Base-by-base conservation (phyloP, 2,113 vertebrate genomes). In the Micromys minutus region DNA sequence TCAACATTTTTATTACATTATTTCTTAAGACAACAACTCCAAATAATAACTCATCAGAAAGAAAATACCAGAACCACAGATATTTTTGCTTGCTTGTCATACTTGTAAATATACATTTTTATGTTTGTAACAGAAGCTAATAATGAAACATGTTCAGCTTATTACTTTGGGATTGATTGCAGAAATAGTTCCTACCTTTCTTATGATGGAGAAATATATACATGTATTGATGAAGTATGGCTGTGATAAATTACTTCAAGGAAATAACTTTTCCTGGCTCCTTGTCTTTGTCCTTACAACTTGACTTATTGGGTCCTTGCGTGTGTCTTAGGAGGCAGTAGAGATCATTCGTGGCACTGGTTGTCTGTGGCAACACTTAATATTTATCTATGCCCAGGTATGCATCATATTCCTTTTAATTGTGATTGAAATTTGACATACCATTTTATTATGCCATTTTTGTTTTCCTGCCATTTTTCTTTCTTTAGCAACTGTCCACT, bases 61-160 rank as follows among this genome's bases (percentile, higher is more conserved):
- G 63, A 92, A 97, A 96, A 91, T 39, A 72, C 16, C 74, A 94
- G 79, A 87, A 75, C 80, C 87, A 86, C 45, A 76, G 81, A 80
- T 90, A 95, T 96, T 95, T 96, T 93, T 94, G 89, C 87, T 91
- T 86, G 42, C 87, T 91, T 96, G 95, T 94, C 97, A 95, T 57
- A 86, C 61, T 67, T 90, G 15, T 29, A 88, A 92, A 85, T 89
- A 80, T 39, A 93, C 88, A 83, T 97, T 92, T 91, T 95, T 84
- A 95, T 91, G 81, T 61, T 95, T 89, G 87, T 95, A 95, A 95
- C 29, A 87, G 21, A 96, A 96, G 85, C 42, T 75, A 94, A 92
- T 97, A 95, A 96, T 89, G 90, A 96, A 96, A 71, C 88, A 94
- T 71, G 75, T 52, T 34, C 26, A n/a, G 75, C 77, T 97, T 95